Evolutionary conservation across 2,888 invertebrate species (phyloP).

Genomic region (Epirrita christyi): DNA sequence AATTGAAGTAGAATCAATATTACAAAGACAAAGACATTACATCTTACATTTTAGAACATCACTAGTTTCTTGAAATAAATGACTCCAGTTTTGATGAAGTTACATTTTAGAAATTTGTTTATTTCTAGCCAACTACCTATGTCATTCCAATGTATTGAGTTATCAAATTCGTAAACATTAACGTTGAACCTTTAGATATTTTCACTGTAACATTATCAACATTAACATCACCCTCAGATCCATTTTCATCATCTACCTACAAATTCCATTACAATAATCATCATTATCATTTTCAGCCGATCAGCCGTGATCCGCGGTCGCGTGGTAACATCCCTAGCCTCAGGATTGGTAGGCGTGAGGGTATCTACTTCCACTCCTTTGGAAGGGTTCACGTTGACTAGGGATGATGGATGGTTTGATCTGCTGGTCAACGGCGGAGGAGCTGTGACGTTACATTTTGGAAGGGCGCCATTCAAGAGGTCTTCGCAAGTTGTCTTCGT

Average conservation of each 20-base stretch:
- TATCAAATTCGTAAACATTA: not conserved
- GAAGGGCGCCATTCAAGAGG: conserved; percentile 94
- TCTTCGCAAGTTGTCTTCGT: conserved; percentile 95
- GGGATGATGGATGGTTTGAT: conserved; percentile 98
- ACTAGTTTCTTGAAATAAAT: not conserved
- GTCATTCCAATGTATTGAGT: not conserved
- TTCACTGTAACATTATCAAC: no score
- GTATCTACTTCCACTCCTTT: conserved; percentile 97
- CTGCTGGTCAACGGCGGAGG: conserved; percentile 99
- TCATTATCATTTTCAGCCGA: conserved; percentile 86
- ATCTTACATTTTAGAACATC: conserved; percentile 8
- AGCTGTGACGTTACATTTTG: conserved; percentile 97
- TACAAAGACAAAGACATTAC: conserved; percentile 7
- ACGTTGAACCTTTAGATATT: no score
- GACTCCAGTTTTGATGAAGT: not conserved
- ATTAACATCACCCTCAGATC: conserved; percentile 2
- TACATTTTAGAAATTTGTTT: not conserved
- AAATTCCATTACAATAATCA: conserved; percentile 9
- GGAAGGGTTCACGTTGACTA: conserved; percentile 97
- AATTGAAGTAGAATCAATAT: conserved; percentile 17
- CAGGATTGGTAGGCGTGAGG: conserved; percentile 97
- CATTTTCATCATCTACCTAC: conserved; percentile 8
- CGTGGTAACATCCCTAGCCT: conserved; percentile 95
- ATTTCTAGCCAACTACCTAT: not conserved
- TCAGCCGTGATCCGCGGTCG: conserved; percentile 98